Conservation (phyloP, 92 coral and sea anemone species). For the Parazoanthus darwini region DNA sequence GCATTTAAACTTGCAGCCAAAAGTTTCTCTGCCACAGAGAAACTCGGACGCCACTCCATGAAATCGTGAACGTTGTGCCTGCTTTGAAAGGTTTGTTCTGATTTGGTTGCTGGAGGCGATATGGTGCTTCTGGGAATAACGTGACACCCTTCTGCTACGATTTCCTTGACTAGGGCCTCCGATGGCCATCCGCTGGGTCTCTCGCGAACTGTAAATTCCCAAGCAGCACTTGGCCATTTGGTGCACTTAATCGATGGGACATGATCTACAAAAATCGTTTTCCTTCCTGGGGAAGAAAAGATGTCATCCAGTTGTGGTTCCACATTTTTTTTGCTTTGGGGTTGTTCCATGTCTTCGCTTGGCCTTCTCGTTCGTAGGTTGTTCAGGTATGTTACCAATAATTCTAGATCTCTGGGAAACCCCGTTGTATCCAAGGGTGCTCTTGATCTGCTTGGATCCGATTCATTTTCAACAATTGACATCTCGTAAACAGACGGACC, state of each 20-base stretch:
- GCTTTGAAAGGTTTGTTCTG: background rate
- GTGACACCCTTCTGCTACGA: slow-evolving; percentile 19
- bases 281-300: slow-evolving; percentile 18
- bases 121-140: background rate
- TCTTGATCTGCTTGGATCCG: background rate
- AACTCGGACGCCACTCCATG: slow-evolving; percentile 30
- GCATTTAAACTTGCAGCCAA: background rate
- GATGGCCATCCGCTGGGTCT: slow-evolving; percentile 34
- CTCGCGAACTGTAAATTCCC: slow-evolving; percentile 30
- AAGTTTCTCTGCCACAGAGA: slow-evolving; percentile 23
- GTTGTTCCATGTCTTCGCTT: background rate
- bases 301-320: background rate
- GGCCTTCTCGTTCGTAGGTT: background rate
- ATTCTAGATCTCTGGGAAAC: background rate
- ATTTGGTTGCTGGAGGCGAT: background rate
- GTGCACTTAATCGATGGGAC: slow-evolving; percentile 23
- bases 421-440: background rate
- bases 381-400: no score
- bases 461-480: background rate
- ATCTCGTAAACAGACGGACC: background rate
- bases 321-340: no score
- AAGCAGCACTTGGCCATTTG: slow-evolving; percentile 4
- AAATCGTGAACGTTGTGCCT: background rate
- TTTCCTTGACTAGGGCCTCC: background rate
- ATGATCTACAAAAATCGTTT: slow-evolving; percentile 1